phyloP scores from a whole-genome alignment of 2,113 vertebrate genomes.

The Dasyprocta punctata region DNA sequence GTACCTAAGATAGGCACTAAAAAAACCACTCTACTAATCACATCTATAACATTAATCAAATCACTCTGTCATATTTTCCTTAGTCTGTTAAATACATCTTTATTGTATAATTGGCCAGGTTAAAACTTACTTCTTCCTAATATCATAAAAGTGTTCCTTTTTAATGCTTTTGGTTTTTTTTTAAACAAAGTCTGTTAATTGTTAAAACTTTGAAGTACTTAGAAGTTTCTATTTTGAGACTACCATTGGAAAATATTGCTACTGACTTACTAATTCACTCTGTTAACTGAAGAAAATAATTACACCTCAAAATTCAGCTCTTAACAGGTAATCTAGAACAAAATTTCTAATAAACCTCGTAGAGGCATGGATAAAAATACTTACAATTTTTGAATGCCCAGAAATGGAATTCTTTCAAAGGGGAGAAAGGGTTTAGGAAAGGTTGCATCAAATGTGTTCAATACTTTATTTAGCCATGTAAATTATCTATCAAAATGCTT shows the following conservation, averaged over 20 bases:
- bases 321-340: background rate
- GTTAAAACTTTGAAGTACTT: conserved; percentile 60
- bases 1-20: background rate
- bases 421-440: background rate
- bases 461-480: background rate
- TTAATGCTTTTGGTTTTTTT: conserved; percentile 50
- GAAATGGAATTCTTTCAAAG: background rate
- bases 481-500: background rate
- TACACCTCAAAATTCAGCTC: conserved; percentile 22
- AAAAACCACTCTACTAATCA: background rate
- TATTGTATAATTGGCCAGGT: background rate
- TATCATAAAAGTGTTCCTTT: conserved; percentile 62
- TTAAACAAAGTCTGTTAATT: conserved; percentile 46
- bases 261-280: background rate
- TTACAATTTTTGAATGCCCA: background rate
- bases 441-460: background rate
- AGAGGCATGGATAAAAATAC: conserved; percentile 34
- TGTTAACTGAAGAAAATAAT: background rate
- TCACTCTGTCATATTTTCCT: conserved; percentile 6
- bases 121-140: conserved; percentile 53
- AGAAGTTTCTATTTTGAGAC: conserved; percentile 61
- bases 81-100: conserved; percentile 55
- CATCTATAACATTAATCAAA: background rate
- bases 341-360: conserved; percentile 21
- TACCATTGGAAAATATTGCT: conserved; percentile 46